phyloP scores from a whole-genome alignment of 2,797 vertebrate genomes.

The Coracias cyanogaster region DNA sequence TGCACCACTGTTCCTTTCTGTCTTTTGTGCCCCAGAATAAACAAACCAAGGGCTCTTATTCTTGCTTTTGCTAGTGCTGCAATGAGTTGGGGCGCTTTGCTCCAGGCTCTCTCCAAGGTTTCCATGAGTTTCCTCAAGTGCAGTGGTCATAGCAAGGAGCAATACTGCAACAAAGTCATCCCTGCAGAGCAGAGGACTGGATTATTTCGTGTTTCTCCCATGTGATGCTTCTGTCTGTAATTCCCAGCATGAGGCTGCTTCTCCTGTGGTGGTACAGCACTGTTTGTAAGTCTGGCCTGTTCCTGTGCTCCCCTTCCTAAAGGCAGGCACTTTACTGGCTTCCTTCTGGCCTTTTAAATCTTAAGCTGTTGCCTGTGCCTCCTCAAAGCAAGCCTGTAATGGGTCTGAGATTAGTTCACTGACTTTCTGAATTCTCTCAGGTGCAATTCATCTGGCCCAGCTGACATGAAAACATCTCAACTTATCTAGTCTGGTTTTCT shows the following conservation, averaged over 20 bases:
- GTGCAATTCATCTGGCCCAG: slow-evolving; percentile 41
- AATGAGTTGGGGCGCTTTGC: background rate
- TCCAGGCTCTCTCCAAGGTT: background rate
- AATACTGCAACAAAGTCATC: background rate
- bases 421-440: slow-evolving; percentile 38
- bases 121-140: background rate
- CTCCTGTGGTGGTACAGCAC: background rate
- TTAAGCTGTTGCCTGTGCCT: background rate
- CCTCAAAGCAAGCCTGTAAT: slow-evolving; percentile 28
- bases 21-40: slow-evolving; percentile 25
- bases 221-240: background rate
- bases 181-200: background rate
- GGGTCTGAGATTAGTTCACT: slow-evolving; percentile 14
- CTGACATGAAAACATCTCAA: background rate
- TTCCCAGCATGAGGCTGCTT: background rate
- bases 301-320: background rate
- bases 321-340: background rate
- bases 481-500: slow-evolving; percentile 44
- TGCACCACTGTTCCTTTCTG: background rate
- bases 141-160: background rate
- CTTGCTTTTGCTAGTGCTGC: background rate
- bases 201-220: background rate
- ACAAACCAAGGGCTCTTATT: slow-evolving; percentile 1
- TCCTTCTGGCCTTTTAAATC: background rate
- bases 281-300: background rate